Conservation (phyloP, 2,113 vertebrate species). For the Cygnus buccinator region DNA sequence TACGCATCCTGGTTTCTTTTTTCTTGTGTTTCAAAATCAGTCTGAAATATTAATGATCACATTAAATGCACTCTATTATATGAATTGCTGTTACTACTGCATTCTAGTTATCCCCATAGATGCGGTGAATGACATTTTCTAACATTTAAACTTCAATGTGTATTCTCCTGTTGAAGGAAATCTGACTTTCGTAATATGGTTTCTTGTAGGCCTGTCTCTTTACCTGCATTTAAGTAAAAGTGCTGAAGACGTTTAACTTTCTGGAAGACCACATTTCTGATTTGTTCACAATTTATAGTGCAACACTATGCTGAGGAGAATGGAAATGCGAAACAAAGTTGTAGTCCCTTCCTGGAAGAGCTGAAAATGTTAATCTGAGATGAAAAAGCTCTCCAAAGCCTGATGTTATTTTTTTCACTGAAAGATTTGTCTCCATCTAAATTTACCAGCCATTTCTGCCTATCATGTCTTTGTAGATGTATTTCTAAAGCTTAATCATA, state of each 20-base stretch:
- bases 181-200: not conserved
- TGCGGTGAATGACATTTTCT: slow-evolving; percentile 7
- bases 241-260: not conserved
- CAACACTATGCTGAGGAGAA: slow-evolving; percentile 6
- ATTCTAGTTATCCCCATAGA: not conserved
- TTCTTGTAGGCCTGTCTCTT: not conserved
- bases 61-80: not conserved
- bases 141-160: not conserved
- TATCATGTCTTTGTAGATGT: not conserved
- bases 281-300: slow-evolving; percentile 17
- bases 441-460: not conserved
- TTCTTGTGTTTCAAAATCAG: slow-evolving; percentile 24
- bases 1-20: slow-evolving; percentile 21
- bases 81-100: slow-evolving; percentile 1
- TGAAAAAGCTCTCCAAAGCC: not conserved
- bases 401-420: not conserved
- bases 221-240: not conserved
- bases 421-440: not conserved
- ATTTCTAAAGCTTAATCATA: not conserved
- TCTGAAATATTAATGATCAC: slow-evolving; percentile 49
- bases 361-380: not conserved
- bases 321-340: not conserved
- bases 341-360: not conserved
- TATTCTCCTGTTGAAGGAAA: not conserved
- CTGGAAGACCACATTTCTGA: slow-evolving; percentile 3